phyloP scores from a whole-genome alignment of 2,888 invertebrate genomes.

The Athrips mouffetella region DNA sequence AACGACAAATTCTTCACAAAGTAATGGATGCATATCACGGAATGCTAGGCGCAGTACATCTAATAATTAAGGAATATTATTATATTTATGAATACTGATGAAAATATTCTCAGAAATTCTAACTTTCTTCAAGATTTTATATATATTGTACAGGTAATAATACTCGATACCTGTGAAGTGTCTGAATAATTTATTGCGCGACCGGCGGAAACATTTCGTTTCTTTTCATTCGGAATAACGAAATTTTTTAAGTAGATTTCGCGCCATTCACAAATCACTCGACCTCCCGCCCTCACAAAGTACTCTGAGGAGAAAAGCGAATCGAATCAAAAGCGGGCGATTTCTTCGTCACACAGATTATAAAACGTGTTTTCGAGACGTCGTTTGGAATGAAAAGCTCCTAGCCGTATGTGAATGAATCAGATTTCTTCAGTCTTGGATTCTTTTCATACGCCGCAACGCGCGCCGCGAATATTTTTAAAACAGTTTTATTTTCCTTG shows the following conservation, averaged over 20 bases:
- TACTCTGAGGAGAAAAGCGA: slow-evolving; percentile 12
- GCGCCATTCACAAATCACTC: slow-evolving; percentile 30
- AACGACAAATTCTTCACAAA: slow-evolving; percentile 4
- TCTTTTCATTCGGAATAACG: slow-evolving; percentile 24
- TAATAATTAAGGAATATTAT: too few relatives aligned
- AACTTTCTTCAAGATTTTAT: background rate
- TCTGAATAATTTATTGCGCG: slow-evolving; percentile 35
- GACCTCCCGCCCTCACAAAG: slow-evolving; percentile 3
- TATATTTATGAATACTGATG: too few relatives aligned
- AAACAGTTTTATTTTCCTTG: slow-evolving; percentile 6
- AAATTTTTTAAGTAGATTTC: slow-evolving; percentile 26
- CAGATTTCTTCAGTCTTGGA: slow-evolving; percentile 24
- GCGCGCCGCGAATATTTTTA: slow-evolving; percentile 2
- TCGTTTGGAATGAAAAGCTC: slow-evolving; percentile 12
- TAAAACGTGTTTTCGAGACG: slow-evolving; percentile 38
- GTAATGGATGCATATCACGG: background rate
- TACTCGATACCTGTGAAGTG: slow-evolving; percentile 15
- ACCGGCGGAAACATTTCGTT: slow-evolving; percentile 27
- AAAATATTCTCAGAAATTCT: too few relatives aligned
- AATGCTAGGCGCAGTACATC: background rate
- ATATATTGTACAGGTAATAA: slow-evolving; percentile 11
- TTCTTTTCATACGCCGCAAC: slow-evolving; percentile 25
- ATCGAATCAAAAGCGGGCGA: slow-evolving; percentile 14
- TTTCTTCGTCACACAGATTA: slow-evolving; percentile 28
- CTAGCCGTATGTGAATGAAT: slow-evolving; percentile 21